These are phyloP conservation scores for Noctua janthe DNA, from an alignment of 2,888 invertebrate species.

Conservation along the genomic window DNA sequence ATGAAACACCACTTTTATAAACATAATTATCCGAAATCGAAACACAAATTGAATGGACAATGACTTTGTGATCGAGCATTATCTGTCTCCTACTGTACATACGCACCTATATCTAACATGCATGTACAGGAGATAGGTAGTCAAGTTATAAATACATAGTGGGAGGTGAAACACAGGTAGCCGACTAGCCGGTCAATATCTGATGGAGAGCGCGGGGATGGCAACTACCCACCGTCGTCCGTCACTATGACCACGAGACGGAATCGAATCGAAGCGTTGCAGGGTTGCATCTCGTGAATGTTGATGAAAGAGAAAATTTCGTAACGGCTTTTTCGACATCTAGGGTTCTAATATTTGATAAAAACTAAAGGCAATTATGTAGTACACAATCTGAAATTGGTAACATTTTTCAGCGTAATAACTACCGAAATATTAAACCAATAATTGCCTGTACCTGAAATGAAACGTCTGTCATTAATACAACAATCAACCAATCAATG, in stretches of 20 bases:
- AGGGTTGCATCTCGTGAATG: conserved; percentile 38
- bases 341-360: too few species aligned
- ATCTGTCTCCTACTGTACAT: background rate
- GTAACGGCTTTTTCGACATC: too few species aligned
- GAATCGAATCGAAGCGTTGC: conserved; percentile 48
- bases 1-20: background rate
- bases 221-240: conserved; percentile 5
- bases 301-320: too few species aligned
- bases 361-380: too few species aligned
- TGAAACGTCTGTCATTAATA: background rate
- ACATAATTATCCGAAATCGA: background rate
- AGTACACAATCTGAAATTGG: background rate
- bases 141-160: conserved; percentile 17
- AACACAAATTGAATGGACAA: conserved; percentile 10
- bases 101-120: background rate
- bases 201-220: conserved; percentile 23
- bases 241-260: conserved; percentile 59
- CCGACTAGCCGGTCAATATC: conserved; percentile 50
- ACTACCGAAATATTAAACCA: background rate
- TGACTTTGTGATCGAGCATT: conserved; percentile 19
- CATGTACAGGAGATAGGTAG: conserved; percentile 2
- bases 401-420: background rate
- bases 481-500: background rate
- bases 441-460: background rate
- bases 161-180: conserved; percentile 33